These are phyloP conservation scores for Chloroceryle amazona DNA, from an alignment of 2,797 vertebrate genomes.

Conservation along the genomic window DNA sequence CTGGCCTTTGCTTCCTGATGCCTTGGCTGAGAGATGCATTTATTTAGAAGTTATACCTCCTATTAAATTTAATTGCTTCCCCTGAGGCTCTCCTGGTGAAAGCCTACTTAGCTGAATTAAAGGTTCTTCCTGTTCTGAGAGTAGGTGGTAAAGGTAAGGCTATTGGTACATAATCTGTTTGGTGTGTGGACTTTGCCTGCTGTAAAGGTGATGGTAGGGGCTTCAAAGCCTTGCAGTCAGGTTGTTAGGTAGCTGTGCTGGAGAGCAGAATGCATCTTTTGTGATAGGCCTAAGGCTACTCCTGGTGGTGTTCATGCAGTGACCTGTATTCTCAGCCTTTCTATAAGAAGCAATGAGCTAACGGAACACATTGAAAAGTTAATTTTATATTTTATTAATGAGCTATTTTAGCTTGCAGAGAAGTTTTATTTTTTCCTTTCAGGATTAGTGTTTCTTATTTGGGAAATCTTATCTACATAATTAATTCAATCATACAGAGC, in stretches of 20 bases:
- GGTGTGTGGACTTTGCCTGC: background rate
- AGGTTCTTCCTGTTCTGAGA: background rate
- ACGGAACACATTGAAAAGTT: background rate
- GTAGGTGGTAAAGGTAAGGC: background rate
- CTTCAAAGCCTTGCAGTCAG: background rate
- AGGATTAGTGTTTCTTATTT: conserved; percentile 21
- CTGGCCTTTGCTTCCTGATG: background rate
- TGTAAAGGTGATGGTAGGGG: background rate
- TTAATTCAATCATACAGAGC: conserved; percentile 48
- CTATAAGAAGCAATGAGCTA: background rate
- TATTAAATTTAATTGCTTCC: conserved; percentile 9
- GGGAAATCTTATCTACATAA: conserved; percentile 27
- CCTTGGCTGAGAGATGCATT: background rate
- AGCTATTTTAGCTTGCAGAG: background rate
- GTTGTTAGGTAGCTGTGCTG: background rate
- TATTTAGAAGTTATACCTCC: background rate
- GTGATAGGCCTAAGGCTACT: background rate
- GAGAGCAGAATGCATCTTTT: background rate
- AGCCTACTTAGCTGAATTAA: background rate
- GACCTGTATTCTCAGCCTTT: background rate
- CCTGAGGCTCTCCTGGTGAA: background rate
- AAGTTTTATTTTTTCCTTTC: background rate
- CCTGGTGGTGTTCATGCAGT: too few relatives aligned
- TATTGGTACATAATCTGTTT: background rate
- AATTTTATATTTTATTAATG: background rate